These are phyloP conservation scores for Dryomyza anilis DNA, from an alignment of 2,888 invertebrate species.

Conservation along the genomic window DNA sequence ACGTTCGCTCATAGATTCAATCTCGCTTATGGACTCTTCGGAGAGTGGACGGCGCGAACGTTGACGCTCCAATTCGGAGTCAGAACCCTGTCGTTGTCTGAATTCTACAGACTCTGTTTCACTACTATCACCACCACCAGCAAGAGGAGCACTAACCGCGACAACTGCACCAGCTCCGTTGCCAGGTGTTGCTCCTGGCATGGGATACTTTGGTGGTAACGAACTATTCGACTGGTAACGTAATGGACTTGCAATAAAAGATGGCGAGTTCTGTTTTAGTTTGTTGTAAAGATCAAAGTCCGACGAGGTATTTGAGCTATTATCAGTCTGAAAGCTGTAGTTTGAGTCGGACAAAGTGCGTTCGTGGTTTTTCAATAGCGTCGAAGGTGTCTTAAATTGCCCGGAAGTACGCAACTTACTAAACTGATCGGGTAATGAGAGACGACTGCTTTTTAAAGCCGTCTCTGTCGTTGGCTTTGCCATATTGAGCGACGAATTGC, in stretches of 20 bases:
- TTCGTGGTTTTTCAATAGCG: conserved; percentile 54
- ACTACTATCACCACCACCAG: conserved; percentile 48
- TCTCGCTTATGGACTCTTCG: conserved; percentile 73
- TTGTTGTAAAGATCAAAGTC: conserved; percentile 60
- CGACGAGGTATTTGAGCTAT: conserved; percentile 59
- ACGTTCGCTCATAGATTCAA: conserved; percentile 66
- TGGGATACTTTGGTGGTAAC: conserved; percentile 43
- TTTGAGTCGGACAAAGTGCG: conserved; percentile 59
- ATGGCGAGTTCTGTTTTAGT: conserved; percentile 54
- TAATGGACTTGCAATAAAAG: conserved; percentile 47
- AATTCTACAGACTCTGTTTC: conserved; percentile 65
- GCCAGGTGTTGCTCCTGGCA: conserved; percentile 20
- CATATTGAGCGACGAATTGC: conserved; percentile 56
- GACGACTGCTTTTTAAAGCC: conserved; percentile 54
- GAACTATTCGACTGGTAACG: conserved; percentile 57
- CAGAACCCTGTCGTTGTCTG: conserved; percentile 59
- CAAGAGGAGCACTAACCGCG: neutral
- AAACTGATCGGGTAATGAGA: conserved; percentile 60
- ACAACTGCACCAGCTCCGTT: conserved; percentile 27
- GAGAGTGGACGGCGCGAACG: conserved; percentile 76
- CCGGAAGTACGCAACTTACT: conserved; percentile 46
- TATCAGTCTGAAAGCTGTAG: conserved; percentile 60
- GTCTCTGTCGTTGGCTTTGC: conserved; percentile 46
- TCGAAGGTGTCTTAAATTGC: conserved; percentile 33
- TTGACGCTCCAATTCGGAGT: conserved; percentile 66